Evolutionary conservation across 2,888 invertebrate genomes (phyloP).

Genomic region (Frankliniella intonsa): DNA sequence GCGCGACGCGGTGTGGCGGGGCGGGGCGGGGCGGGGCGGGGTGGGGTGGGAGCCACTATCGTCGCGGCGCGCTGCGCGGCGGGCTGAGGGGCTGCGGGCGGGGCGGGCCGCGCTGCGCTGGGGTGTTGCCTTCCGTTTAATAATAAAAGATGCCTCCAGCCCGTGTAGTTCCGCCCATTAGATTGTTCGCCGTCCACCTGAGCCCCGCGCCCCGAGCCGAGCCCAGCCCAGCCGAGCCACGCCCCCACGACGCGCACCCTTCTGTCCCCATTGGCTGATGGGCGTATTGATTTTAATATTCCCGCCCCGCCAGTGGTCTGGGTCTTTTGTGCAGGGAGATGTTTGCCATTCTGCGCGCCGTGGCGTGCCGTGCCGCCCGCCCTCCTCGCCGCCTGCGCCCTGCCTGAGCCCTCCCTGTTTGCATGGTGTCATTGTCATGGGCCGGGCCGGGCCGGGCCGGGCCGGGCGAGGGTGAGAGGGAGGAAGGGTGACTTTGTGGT

Average conservation of each 20-base stretch:
- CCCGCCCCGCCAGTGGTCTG: neutral
- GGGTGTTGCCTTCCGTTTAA: neutral
- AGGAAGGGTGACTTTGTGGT: neutral
- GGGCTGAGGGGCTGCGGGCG: neutral
- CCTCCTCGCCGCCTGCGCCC: no score
- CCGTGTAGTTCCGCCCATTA: conserved; percentile 19
- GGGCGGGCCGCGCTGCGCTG: neutral
- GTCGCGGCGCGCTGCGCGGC: neutral
- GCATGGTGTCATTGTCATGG: conserved; percentile 6
- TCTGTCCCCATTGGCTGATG: conserved; percentile 7
- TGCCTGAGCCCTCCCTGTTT: neutral
- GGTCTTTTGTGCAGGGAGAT: neutral
- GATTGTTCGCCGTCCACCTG: conserved; percentile 1
- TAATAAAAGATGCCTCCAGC: conserved; percentile 18
- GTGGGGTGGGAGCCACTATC: neutral
- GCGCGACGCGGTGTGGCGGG: neutral
- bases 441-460: neutral
- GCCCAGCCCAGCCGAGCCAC: neutral
- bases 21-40: neutral
- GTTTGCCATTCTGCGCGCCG: neutral
- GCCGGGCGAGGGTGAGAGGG: neutral
- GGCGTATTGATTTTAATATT: conserved; percentile 23
- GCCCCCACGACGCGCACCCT: neutral
- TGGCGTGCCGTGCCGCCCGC: neutral
- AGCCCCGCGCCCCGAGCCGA: neutral